Evolutionary conservation across 1,140 invertebrate genomes (phyloP), one percentile per base, ranked within the genome.

Genomic region (Chymomyza costata): DNA sequence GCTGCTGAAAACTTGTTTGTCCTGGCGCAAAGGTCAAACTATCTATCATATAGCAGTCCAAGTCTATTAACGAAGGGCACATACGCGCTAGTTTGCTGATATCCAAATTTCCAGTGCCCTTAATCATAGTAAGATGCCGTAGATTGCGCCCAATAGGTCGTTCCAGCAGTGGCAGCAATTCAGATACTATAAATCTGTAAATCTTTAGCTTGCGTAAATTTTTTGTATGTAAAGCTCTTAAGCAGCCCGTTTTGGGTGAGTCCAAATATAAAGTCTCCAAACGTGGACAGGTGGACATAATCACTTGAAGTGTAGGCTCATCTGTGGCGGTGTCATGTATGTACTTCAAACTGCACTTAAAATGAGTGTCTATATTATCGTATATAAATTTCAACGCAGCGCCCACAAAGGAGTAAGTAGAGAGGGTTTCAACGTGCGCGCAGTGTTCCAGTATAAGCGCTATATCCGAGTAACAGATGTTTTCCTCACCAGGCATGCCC

Each of bases 321-420:
- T 88, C 88, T 1, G 90, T 91, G 46, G 86, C 80, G 1, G 88
- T 89, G 57, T 91, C 90, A 45, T 91, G 90, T 1, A 91, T 61
- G 62, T 91, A 90, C 53, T 88, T 89, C 17, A 91, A 59, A 51
- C 89, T 89, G 11, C 88, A 88, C 76, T 86, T 87, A 56, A 89
- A 90, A 2, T 86, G 80, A 7, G 86, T 85, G 47, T 89, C 86
- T 13, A 88, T 85, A 41, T 86, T 84, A 7, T 88, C 88, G 35
- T 87, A 82, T 2, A 91, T 82, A 43, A 88, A 85, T 40, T 87
- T 85, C 7, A 91, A 68, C 8, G 90, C 86, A 61, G 87, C 88
- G 1, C 90, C 90, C 13, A 90, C 89, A 65, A 88, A 91, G 0
- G 90, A 90, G 73, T 91, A 91, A 14, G 88, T 89, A 17, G 89